Conservation (phyloP, 2,113 vertebrate species). For the Aix galericulata region DNA sequence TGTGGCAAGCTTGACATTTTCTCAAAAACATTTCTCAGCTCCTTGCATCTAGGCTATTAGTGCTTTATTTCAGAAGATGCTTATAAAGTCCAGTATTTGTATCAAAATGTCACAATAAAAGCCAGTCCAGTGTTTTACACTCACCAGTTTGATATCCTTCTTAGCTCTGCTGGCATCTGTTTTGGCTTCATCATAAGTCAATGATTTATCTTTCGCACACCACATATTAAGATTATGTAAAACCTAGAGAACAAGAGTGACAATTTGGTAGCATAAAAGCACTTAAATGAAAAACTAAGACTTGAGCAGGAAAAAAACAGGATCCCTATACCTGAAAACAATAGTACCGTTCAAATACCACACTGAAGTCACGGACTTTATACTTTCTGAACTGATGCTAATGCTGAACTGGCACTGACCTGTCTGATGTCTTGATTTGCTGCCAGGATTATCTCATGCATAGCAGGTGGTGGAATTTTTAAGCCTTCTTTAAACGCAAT, state of each 20-base stretch:
- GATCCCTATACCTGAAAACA: background rate
- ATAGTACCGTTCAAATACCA: background rate
- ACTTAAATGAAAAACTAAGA: background rate
- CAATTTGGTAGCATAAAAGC: background rate
- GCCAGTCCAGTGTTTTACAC: background rate
- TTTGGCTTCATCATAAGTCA: slow-evolving; percentile 94
- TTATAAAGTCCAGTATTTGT: background rate
- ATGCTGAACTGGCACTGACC: slow-evolving; percentile 73
- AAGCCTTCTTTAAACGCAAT: slow-evolving; percentile 95
- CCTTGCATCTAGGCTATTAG: background rate
- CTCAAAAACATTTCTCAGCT: background rate
- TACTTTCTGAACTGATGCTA: background rate
- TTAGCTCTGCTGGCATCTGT: slow-evolving; percentile 86
- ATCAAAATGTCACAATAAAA: background rate
- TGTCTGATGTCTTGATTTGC: slow-evolving; percentile 98
- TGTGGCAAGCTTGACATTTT: background rate
- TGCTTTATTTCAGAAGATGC: background rate
- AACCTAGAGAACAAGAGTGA: slow-evolving; percentile 78
- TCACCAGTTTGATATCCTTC: slow-evolving; percentile 92
- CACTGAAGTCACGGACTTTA: background rate
- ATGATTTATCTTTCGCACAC: slow-evolving; percentile 87
- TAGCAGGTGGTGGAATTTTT: slow-evolving; percentile 92
- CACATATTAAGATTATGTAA: slow-evolving; percentile 98
- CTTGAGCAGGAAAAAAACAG: background rate
- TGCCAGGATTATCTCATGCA: slow-evolving; percentile 95